Evolutionary conservation across 2,797 vertebrate species (phyloP).

Genomic region (Galaxias olidus): DNA sequence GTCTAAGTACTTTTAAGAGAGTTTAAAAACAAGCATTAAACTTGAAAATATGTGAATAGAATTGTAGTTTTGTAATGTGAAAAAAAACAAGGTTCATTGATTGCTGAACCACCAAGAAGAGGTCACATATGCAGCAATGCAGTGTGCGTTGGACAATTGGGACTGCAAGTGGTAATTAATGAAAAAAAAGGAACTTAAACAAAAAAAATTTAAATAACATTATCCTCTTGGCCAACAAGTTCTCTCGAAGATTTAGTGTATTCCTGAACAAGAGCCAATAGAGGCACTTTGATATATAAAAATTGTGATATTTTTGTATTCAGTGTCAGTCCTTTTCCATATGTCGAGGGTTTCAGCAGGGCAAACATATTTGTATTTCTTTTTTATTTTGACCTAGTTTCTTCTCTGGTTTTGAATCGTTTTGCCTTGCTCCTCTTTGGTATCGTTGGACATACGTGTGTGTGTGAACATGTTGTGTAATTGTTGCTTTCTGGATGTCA

Average conservation of each 20-base stretch:
- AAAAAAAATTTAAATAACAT: conserved; percentile 54
- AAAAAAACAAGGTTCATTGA: conserved; percentile 65
- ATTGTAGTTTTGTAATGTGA: conserved; percentile 87
- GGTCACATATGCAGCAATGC: conserved; percentile 75
- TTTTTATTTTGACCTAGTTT: conserved; percentile 14
- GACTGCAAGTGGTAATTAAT: conserved; percentile 74
- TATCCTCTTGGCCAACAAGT: conserved; percentile 64
- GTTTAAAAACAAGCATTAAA: conserved; percentile 76
- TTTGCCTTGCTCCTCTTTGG: conserved; percentile 83
- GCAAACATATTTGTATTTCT: conserved; percentile 75
- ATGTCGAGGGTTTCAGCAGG: conserved; percentile 81
- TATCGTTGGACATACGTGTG: conserved; percentile 75
- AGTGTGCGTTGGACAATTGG: conserved; percentile 81
- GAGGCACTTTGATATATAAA: conserved; percentile 86
- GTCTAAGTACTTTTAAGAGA: conserved; percentile 75
- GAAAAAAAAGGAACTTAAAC: conserved; percentile 46
- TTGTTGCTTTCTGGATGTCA: conserved; percentile 82
- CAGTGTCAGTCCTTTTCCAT: conserved; percentile 84
- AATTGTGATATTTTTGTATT: conserved; percentile 97
- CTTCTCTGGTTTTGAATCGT: conserved; percentile 72
- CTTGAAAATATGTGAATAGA: conserved; percentile 86
- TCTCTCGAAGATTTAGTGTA: conserved; percentile 68
- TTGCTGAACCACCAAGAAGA: conserved; percentile 63
- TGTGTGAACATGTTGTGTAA: conserved; percentile 80
- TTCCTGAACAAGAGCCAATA: conserved; percentile 81